Evolutionary conservation across 2,888 invertebrate genomes (phyloP).

Genomic region (Limenitis camilla): DNA sequence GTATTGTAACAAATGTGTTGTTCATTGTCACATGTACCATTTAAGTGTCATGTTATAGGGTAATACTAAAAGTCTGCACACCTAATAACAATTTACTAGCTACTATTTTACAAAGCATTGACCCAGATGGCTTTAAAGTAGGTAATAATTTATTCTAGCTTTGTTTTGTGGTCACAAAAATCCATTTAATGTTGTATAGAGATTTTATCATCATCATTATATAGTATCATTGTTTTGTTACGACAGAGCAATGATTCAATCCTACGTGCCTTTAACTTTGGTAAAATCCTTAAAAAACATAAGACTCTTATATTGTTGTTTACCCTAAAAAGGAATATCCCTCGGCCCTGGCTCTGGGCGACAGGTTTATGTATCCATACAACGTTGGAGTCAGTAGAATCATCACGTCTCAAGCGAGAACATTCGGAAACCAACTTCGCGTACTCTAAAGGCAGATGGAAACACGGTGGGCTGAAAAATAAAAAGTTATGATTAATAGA

Average conservation of each 20-base stretch:
- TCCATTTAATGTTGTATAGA: too few species aligned
- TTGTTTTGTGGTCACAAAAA: background rate
- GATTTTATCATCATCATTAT: too few species aligned
- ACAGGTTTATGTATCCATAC: conserved; percentile 94
- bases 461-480: conserved; percentile 80
- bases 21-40: too few species aligned
- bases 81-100: too few species aligned
- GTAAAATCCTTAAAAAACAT: background rate
- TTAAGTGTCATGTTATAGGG: too few species aligned
- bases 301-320: conserved; percentile 16
- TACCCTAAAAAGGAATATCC: conserved; percentile 88
- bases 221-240: too few species aligned
- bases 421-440: conserved; percentile 88
- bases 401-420: conserved; percentile 70
- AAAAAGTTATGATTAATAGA: background rate
- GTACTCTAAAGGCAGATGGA: conserved; percentile 88
- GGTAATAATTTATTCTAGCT: background rate
- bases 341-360: conserved; percentile 87
- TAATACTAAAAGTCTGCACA: too few species aligned
- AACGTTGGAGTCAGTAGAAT: conserved; percentile 52
- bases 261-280: too few species aligned
- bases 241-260: too few species aligned
- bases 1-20: too few species aligned
- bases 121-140: background rate
- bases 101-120: too few species aligned